Evolutionary conservation across 2,888 invertebrate genomes (phyloP), one percentile per base, ranked within the genome.

Genomic region (Serrognathus titanus): DNA sequence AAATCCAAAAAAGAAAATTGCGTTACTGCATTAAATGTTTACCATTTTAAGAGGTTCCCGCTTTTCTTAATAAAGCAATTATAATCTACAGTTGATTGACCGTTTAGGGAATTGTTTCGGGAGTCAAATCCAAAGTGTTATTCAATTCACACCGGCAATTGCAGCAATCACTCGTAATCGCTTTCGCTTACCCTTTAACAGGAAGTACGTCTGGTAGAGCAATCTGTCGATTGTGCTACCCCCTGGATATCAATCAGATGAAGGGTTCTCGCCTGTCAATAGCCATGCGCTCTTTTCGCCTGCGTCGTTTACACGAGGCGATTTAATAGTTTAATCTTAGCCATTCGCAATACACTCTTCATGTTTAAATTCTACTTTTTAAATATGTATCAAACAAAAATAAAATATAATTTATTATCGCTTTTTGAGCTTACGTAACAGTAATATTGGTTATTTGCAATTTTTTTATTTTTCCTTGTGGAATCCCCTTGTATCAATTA

Each of bases 181-280:
- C 65, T 61, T 66, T 62, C 61, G 58, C 57, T 54, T 61, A 47
- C 41, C 57, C 48, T 53, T 55, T 41, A 46, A 51, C 55, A 46
- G 62, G 64, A 63, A 63, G 59, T 59, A 43, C 57, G 60, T 65
- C 59, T 63, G 66, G 59, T 62, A 60, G 61, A 59, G 65, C 66
- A 68, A 70, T 69, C 66, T 66, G 66, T 68, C 69, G 70, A 64
- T 67, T 65, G 63, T 62, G 60, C 58, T 65, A 63, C 65, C 65
- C 66, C 63, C 60, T 61, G 66, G 67, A 66, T 69, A 71, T 71
- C 71, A 70, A 71, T 71, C 70, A 69, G 68, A 50, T 63, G 58
- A 59, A 70, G 67, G 59, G 65, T 66, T 60, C 66, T 69, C 62
- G 67, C 68, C 69, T 71, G 69, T 68, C 70, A 70, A 68, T 69